Evolutionary conservation across 2,113 vertebrate species (phyloP), one percentile per base, ranked within the genome.

Genomic region (Bucco capensis): DNA sequence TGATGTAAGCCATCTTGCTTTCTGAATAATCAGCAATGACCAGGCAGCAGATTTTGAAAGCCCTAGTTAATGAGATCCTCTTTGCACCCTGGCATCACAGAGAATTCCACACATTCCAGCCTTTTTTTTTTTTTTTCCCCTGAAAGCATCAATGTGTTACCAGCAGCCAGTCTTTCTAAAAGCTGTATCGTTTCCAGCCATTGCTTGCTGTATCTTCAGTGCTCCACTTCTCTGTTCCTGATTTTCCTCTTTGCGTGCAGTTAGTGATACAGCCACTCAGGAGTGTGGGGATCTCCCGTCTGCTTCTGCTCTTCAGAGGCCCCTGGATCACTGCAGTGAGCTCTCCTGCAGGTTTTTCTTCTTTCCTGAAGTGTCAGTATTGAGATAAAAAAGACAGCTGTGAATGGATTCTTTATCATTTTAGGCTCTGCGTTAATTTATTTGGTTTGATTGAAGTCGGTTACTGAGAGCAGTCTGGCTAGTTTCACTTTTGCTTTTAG

Each of bases 101-200:
- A 76, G 75, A 92, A 94, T 94, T 95, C 91, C 90, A 84, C 44
- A 37, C 81, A 90, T 94, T 93, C 92, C 90, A 76, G 73, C 8
- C 86, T 90, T 88, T 42, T 50, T 65, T 47, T 44, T 46, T 80
- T 82, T 49, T 46, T 65, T 83, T 86, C 67, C 87, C 25, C 61
- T 4, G 6, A 84, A 92, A 89, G 80, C 74, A 82, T 92, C 81
- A 47, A 11, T 58, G 30, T 94, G 66, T 90, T 89, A 62, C 81
- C n/a, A 31, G 78, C 74, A 79, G 75, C 51, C 22, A 66, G 4
- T 65, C 74, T 90, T 72, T 90, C 24, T 76, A 46, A 92, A 93
- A 51, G 53, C 83, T 73, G 58, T 65, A 8, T 47, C 3, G 0
- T 80, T 87, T 75, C 37, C 76, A 93, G 70, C 3, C 14, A 31